Base-by-base conservation (phyloP, 1,140 invertebrate genomes). In the Papilio polyxenes region DNA sequence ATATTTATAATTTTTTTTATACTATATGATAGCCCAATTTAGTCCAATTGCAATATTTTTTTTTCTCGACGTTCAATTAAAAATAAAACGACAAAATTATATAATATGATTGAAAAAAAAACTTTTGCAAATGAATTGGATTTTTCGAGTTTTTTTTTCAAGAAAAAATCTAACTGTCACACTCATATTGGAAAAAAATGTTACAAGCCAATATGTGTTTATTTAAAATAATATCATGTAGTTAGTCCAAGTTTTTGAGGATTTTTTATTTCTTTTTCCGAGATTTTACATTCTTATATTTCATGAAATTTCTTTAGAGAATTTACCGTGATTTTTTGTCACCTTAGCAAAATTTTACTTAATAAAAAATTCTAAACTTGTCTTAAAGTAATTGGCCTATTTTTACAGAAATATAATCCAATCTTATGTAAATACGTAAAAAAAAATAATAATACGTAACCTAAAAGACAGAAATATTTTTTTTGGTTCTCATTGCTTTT, bases 281-380 rank as follows among this genome's bases (percentile, higher is more conserved):
- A 72, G 23, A 72, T 72, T 72, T 72, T 72, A 65, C 62, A 65
- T 65, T 31, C 9, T 20, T 65, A 65, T 72, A 72, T 72, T 15
- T 37, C 37, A 72, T 15, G 20, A 65, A 56, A 9, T 2, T 37
- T 72, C 31, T 72, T 72, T 72, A 72, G 31, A 37, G 0, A 72
- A 72, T 72, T 37, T 72, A 72, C 31, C 4, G 65, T 72, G 65
- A 72, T 72, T 72, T 72, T 72, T 72, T 72, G 31, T 72, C 65
- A 72, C 65, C 31, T 40, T 72, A 72, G 65, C 31, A 8, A 37
- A 72, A 72, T 72, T 72, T 40, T 72, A 72, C 65, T 72, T 72
- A 72, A 31, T 17, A 6, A 72, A 72, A n/a, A 17, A 37, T 5
- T 15, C 3, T 72, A 37, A 31, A 31, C 23, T 7, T 15, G 5